These are phyloP conservation scores for Cephus rjabovi DNA, from an alignment of 2,888 invertebrate species.

Conservation along the genomic window DNA sequence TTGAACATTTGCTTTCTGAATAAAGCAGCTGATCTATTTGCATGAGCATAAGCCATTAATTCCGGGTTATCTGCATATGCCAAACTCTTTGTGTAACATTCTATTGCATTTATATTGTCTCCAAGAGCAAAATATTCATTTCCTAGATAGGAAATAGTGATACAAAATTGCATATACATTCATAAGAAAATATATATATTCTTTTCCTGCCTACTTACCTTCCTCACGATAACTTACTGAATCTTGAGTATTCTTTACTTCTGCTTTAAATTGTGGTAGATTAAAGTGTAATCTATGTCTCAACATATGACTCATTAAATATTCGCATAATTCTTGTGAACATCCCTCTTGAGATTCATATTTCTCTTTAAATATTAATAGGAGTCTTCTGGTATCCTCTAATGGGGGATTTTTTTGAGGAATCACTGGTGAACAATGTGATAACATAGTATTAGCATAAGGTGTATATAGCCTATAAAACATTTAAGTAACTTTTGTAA, in stretches of 20 bases:
- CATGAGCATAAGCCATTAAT: conserved; percentile 57
- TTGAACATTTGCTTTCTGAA: conserved; percentile 56
- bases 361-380: conserved; percentile 52
- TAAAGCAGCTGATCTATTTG: conserved; percentile 62
- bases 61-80: conserved; percentile 56
- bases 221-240: conserved; percentile 55
- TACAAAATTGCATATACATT: no score
- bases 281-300: conserved; percentile 56
- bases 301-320: conserved; percentile 54
- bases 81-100: conserved; percentile 60
- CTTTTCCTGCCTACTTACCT: conserved; percentile 41
- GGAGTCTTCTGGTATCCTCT: conserved; percentile 53
- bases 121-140: conserved; percentile 59
- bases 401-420: conserved; percentile 24
- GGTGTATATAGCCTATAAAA: neutral
- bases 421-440: no score
- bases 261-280: conserved; percentile 49
- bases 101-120: conserved; percentile 58
- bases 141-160: conserved; percentile 36
- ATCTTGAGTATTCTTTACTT: conserved; percentile 54
- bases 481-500: neutral
- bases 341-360: conserved; percentile 54
- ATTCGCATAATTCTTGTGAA: conserved; percentile 58
- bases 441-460: neutral
- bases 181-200: no score